phyloP scores from a whole-genome alignment of 2,797 vertebrate species.

The Hydrophis major region DNA sequence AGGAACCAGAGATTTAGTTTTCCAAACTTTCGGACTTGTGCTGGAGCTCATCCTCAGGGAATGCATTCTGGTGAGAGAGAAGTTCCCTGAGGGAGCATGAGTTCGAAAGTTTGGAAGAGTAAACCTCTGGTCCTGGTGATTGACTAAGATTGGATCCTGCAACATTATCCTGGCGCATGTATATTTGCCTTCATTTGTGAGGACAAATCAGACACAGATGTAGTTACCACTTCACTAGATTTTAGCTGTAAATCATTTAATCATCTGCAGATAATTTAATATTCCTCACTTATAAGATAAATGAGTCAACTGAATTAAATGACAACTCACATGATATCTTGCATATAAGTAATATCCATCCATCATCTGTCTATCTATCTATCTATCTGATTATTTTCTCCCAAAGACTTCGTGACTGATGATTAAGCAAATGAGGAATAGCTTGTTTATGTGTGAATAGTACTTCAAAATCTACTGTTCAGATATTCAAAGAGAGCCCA shows the following conservation, averaged over 20 bases:
- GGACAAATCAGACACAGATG: not conserved
- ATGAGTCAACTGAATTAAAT: not conserved
- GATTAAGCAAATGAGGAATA: not conserved
- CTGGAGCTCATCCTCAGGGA: not conserved
- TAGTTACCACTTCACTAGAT: not conserved
- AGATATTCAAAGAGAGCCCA: not conserved
- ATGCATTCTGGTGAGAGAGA: not conserved
- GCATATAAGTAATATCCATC: too few relatives aligned
- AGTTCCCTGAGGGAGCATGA: not conserved
- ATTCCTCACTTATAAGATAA: not conserved
- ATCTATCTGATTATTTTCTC: not conserved
- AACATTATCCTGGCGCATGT: not conserved
- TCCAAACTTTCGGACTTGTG: not conserved
- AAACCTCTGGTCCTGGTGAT: not conserved
- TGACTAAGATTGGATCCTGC: not conserved
- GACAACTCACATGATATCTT: not conserved
- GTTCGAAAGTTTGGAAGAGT: not conserved
- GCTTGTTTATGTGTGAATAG: not conserved
- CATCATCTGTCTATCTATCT: not conserved
- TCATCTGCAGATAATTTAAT: not conserved
- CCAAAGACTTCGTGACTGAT: not conserved
- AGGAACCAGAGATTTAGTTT: not conserved
- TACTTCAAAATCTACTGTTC: too few relatives aligned
- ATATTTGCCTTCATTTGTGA: not conserved
- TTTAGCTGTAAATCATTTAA: not conserved